These are phyloP conservation scores for Crepidodera aurea DNA, from an alignment of 2,888 invertebrate species.

Conservation along the genomic window DNA sequence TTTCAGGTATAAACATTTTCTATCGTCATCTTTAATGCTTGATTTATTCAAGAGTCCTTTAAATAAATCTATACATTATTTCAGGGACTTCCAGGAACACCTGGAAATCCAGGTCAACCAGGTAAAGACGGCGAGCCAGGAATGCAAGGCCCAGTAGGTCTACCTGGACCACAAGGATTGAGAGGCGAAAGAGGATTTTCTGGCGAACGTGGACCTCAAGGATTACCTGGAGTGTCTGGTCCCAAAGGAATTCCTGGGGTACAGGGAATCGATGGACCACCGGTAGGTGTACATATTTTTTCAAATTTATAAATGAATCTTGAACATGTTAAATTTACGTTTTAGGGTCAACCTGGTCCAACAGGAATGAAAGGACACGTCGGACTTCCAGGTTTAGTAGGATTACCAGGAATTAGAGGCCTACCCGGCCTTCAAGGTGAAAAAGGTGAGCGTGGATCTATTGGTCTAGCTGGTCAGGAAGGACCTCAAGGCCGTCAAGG, in stretches of 20 bases:
- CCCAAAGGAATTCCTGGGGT: slow-evolving; percentile 71
- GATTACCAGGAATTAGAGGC: slow-evolving; percentile 75
- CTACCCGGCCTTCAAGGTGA: slow-evolving; percentile 72
- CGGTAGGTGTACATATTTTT: too few relatives aligned
- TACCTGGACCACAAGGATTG: slow-evolving; percentile 65
- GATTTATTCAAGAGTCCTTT: too few relatives aligned
- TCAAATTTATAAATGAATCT: too few relatives aligned
- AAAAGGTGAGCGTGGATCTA: slow-evolving; percentile 78
- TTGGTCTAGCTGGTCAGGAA: slow-evolving; percentile 77
- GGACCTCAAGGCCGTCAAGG: slow-evolving; percentile 75
- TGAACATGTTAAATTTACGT: too few relatives aligned
- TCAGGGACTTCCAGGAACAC: slow-evolving; percentile 71
- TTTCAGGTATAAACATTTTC: slow-evolving; percentile 68
- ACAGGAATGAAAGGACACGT: slow-evolving; percentile 77
- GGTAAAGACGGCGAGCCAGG: slow-evolving; percentile 86
- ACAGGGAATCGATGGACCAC: slow-evolving; percentile 74
- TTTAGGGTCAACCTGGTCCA: slow-evolving; percentile 71
- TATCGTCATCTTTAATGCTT: neutral
- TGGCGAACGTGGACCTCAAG: slow-evolving; percentile 77
- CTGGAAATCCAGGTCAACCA: slow-evolving; percentile 75
- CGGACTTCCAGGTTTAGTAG: slow-evolving; percentile 75
- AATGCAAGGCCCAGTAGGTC: slow-evolving; percentile 69
- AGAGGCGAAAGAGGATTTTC: slow-evolving; percentile 75
- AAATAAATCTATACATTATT: neutral
- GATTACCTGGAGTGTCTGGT: slow-evolving; percentile 72